phyloP scores from a whole-genome alignment of 64 coral and sea anemone species.

The Dendronephthya gigantea region DNA sequence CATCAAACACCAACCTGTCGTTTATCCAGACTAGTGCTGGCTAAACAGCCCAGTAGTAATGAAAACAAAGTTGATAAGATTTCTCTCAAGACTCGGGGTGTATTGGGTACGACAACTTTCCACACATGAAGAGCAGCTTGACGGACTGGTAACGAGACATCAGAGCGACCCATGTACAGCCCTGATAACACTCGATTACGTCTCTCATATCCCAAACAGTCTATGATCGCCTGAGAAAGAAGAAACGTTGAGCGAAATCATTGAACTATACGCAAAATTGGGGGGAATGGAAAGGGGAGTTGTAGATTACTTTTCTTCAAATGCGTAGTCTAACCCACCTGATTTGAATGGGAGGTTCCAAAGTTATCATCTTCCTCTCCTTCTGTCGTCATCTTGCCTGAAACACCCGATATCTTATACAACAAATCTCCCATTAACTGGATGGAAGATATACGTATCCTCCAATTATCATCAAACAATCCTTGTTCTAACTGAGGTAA shows the following conservation, averaged over 20 bases:
- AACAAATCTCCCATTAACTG: constrained; percentile 85
- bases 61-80: constrained; percentile 94
- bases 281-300: too few relatives aligned
- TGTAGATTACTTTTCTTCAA: too few relatives aligned
- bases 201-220: constrained; percentile 60
- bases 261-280: too few relatives aligned
- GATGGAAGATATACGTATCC: constrained; percentile 81
- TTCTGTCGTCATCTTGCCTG: constrained; percentile 95
- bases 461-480: constrained; percentile 98
- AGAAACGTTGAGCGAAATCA: too few relatives aligned
- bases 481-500: constrained; percentile 77
- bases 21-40: constrained; percentile 92
- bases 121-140: constrained; percentile 92
- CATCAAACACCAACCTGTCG: too few relatives aligned
- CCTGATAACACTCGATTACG: constrained; percentile 95
- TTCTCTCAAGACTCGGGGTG: constrained; percentile 75
- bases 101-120: constrained; percentile 97
- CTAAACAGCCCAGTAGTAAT: constrained; percentile 74
- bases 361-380: constrained; percentile 98
- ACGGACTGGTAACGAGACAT: constrained; percentile 85
- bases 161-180: constrained; percentile 97
- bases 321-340: constrained; percentile 27
- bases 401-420: constrained; percentile 87
- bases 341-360: constrained; percentile 77
- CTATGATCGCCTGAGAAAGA: constrained; percentile 63